phyloP scores from a whole-genome alignment of 2,797 vertebrate species.

The Knipowitschia caucasica region DNA sequence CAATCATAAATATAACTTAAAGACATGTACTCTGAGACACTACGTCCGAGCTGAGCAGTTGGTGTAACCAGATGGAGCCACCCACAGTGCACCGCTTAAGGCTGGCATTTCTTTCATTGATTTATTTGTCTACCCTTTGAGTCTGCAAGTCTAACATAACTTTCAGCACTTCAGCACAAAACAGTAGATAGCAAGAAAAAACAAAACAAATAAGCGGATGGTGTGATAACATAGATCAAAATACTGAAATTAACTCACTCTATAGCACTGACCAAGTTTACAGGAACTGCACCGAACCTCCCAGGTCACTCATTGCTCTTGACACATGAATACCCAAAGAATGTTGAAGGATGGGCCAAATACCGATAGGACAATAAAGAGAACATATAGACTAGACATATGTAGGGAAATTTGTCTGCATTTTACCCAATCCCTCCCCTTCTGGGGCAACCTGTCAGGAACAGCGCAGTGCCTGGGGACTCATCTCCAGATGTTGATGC shows the following conservation, averaged over 20 bases:
- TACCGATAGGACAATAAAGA: background rate
- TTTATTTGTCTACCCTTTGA: constrained; percentile 39
- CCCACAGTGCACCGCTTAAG: constrained; percentile 50
- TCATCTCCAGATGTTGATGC: too few relatives aligned
- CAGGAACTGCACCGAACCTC: background rate
- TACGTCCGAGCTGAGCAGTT: constrained; percentile 40
- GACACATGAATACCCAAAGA: background rate
- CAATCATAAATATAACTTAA: background rate
- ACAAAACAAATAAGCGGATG: background rate
- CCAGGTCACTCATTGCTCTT: background rate
- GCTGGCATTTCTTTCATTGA: constrained; percentile 56
- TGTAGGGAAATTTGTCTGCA: too few relatives aligned
- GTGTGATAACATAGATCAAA: background rate
- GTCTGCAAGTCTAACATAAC: constrained; percentile 19
- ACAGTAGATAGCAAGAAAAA: background rate
- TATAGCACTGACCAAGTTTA: background rate
- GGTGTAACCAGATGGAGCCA: constrained; percentile 61
- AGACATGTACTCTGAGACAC: constrained; percentile 8
- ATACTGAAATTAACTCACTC: background rate
- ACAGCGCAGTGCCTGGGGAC: too few relatives aligned
- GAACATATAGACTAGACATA: background rate
- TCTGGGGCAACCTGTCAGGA: too few relatives aligned
- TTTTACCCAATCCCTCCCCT: too few relatives aligned
- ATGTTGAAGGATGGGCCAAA: background rate
- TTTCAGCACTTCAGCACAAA: background rate